Base-by-base conservation (phyloP, 2,888 invertebrate genomes). In the Heliconius aoede region DNA sequence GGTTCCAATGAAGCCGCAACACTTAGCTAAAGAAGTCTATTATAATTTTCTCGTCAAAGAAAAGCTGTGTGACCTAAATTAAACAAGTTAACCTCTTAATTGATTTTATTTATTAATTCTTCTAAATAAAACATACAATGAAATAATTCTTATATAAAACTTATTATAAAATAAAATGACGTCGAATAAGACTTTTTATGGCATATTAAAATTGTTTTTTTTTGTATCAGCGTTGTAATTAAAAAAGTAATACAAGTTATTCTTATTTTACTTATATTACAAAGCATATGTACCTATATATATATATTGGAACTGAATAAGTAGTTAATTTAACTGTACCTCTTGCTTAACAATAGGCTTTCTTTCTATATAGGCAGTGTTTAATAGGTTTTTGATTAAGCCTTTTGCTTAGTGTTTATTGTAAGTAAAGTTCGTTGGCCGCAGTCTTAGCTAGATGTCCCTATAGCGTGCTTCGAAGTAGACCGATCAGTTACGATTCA, bases 21-120 rank as follows among this genome's bases (percentile, higher is more conserved):
- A 76, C 73, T 69, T 76, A 76, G 72, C 58, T 78, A 51, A 36
- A 79, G 74, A 64, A 72, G 51, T 32, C 30, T 74, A 76, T 73
- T 77, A 75, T 76, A 76, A 79, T 77, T 77, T 79, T 65, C 76
- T 62, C 72, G 51, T 76, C 72, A 32, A 79, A 79, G 76, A 79
- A 72, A 62, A 72, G 58, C 60, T 36, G 40, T 26, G 73, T 69
- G 74, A 74, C 58, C 64, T 68, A 74, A 76, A 73, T 76, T 68
- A 76, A 55, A 62, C 62, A 78, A 76, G 64, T 74, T 36, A 58
- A 26, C 61, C 68, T 74, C 61, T 55, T 72, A 74, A 46, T 58
- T 18, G 15, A 55, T 46, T 75, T 26, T 18, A 46, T 4, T 28
- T 72, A 60, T 61, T 26, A 36, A 21, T n/a, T 64, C 9, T 62